Conservation (phyloP, 1,140 invertebrate genomes). For the Triops longicaudatus region DNA sequence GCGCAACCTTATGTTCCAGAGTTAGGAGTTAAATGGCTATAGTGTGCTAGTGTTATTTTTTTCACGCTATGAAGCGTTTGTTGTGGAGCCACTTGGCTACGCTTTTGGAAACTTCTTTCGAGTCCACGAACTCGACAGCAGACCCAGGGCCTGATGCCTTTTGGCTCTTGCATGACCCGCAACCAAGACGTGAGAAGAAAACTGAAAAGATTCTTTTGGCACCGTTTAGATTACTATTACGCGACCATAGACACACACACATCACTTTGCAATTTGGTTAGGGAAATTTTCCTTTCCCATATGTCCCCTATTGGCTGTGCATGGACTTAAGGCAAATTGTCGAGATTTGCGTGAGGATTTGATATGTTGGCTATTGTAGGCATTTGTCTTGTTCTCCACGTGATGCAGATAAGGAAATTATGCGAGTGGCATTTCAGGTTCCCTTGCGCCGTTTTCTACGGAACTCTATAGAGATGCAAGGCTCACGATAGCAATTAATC, state of each 20-base stretch:
- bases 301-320: neutral
- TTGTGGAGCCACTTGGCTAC: constrained; percentile 8
- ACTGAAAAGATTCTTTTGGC: constrained; percentile 8
- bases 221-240: constrained; percentile 1
- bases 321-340: neutral
- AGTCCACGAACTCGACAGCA: constrained; percentile 14
- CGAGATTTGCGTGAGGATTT: neutral
- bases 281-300: neutral
- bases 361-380: neutral
- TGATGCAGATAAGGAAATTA: constrained; percentile 2
- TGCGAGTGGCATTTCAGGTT: neutral
- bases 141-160: constrained; percentile 11
- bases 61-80: constrained; percentile 14
- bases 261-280: neutral
- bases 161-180: neutral
- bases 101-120: constrained; percentile 11
- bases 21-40: constrained; percentile 8
- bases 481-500: constrained; percentile 8
- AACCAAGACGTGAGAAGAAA: constrained; percentile 12
- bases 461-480: neutral
- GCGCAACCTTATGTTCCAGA: neutral
- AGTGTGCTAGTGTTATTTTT: neutral
- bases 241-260: neutral
- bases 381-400: neutral
- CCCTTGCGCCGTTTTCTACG: neutral